These are phyloP conservation scores for Silurus aristotelis DNA, from an alignment of 2,797 vertebrate genomes.

Conservation along the genomic window DNA sequence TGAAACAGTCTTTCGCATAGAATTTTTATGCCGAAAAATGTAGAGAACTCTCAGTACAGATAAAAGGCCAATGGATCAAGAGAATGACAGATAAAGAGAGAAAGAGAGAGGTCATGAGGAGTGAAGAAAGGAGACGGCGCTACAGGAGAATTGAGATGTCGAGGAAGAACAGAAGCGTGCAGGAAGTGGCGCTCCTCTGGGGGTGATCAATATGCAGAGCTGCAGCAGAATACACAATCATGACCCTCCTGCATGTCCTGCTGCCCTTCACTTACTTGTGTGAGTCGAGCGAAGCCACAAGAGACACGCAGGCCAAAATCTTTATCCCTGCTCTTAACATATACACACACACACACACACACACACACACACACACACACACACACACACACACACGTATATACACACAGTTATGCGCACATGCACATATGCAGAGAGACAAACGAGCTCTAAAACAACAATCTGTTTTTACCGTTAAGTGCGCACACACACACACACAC, in stretches of 20 bases:
- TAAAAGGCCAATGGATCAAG: not conserved
- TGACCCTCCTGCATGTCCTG: slow-evolving; percentile 38
- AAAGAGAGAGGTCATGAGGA: not conserved
- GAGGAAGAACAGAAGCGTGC: slow-evolving; percentile 24
- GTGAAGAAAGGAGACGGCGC: not conserved
- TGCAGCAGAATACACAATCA: slow-evolving; percentile 48
- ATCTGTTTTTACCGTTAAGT: slow-evolving; percentile 56
- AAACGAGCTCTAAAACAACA: slow-evolving; percentile 55
- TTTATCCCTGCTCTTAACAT: slow-evolving; percentile 19
- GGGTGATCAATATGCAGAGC: slow-evolving; percentile 49
- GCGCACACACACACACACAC: too few species aligned
- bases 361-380: not conserved
- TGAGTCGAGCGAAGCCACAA: slow-evolving; percentile 43
- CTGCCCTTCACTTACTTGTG: slow-evolving; percentile 59
- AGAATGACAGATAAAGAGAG: not conserved
- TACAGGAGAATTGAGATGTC: slow-evolving; percentile 13
- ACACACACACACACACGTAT: not conserved
- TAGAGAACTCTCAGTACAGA: not conserved
- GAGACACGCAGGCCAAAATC: slow-evolving; percentile 39
- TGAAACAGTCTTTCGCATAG: not conserved
- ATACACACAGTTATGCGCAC: not conserved
- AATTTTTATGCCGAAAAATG: not conserved
- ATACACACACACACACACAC: not conserved
- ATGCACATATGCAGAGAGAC: not conserved
- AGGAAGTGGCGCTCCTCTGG: slow-evolving; percentile 38